Base-by-base conservation (phyloP, 2,797 vertebrate species). In the Macrochelys suwanniensis region DNA sequence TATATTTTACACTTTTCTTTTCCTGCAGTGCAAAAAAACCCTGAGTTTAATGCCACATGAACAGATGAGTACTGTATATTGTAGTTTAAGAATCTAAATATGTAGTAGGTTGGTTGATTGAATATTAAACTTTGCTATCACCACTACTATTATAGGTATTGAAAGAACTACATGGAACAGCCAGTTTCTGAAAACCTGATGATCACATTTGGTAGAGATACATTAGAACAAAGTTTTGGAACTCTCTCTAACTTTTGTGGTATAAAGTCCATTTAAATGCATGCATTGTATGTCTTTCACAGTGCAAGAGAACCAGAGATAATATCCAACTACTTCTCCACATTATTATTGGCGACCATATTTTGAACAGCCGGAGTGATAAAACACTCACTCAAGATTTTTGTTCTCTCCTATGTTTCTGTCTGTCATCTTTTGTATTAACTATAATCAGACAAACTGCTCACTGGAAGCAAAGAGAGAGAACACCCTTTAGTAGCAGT, bases 101-200 rank as follows among this genome's bases (percentile, higher is more conserved):
- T 42, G 37, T 23, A 21, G 68, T 71, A 42, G 37, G 16, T 33
- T 15, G 28, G 25, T 61, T 28, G 26, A 59, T 17, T 71, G 10
- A 42, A 71, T 71, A 42, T 71, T 68, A 42, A 71, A 23, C n/a
- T 71, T 71, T 71, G 21, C 68, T 42, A 71, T 71, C n/a, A 71
- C 10, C 25, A 86, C 17, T n/a, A 17, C 5, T 59, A 0, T 47
- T 90, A 31, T 37, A 45, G 87, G 84, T 78, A 68, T 1, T 21
- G 59, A 82, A 57, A 82, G 42, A 59, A 25, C 89, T 85, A 3
- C 37, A 33, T 1, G 49, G 47, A 89, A 33, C 5, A 82, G 15
- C 42, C 7, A 61, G 1, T 17, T 74, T 10, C 71, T 65, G 2
- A 26, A 4, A 81, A 71, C 33, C 33, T 0, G 0, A 0, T 54